Evolutionary conservation across 2,797 vertebrate species (phyloP).

Genomic region (Gymnoscopelus microlampas): DNA sequence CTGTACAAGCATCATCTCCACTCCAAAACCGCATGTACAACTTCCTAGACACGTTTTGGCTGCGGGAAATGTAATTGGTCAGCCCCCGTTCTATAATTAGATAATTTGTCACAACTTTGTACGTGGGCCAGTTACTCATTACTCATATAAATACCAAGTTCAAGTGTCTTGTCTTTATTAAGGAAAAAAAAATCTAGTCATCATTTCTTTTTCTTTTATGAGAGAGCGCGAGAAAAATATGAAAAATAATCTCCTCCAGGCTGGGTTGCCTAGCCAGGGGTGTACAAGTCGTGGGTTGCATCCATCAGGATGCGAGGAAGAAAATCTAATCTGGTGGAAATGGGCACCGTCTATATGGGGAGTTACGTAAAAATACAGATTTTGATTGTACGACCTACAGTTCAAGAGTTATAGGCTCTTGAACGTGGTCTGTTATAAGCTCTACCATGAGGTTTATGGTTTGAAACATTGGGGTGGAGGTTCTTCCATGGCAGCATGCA

Average conservation of each 20-base stretch:
- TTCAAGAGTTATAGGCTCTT: too few species aligned
- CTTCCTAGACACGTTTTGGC: constrained; percentile 15
- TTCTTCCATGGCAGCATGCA: too few species aligned
- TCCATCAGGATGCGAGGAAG: too few species aligned
- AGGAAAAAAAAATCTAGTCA: constrained; percentile 17
- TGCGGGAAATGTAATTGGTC: constrained; percentile 22
- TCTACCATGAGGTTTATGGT: too few species aligned
- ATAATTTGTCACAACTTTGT: constrained; percentile 12
- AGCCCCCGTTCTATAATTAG: constrained; percentile 8
- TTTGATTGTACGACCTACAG: too few species aligned
- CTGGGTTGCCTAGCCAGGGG: too few species aligned
- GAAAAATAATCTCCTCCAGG: neutral
- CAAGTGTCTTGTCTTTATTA: neutral
- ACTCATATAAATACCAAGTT: constrained; percentile 25
- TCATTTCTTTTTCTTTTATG: constrained; percentile 32
- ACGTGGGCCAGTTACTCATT: constrained; percentile 31
- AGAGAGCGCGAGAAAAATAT: constrained; percentile 10
- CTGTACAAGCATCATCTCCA: constrained; percentile 15
- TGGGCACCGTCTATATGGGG: too few species aligned
- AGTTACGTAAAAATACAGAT: too few species aligned
- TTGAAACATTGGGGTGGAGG: too few species aligned
- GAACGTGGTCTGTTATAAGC: too few species aligned
- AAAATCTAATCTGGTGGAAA: too few species aligned
- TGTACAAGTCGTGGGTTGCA: too few species aligned
- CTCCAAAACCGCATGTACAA: constrained; percentile 28